Evolutionary conservation across 2,888 invertebrate genomes (phyloP).

Genomic region (Tetragnatha montana): DNA sequence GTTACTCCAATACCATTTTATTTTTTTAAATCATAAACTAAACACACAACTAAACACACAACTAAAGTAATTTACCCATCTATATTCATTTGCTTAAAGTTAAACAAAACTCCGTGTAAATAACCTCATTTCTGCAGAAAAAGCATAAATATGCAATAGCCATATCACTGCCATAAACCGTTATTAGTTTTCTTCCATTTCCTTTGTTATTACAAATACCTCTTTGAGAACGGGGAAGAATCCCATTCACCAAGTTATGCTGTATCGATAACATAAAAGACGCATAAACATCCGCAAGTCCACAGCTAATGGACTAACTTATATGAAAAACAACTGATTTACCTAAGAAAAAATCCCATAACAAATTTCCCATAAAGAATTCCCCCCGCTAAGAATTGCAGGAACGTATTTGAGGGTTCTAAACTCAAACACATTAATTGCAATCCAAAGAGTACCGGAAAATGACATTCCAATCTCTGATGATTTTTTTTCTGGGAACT

Average conservation of each 20-base stretch:
- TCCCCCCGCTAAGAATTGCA: background rate
- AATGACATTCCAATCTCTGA: constrained; percentile 27
- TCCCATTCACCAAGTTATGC: background rate
- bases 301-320: background rate
- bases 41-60: too few relatives aligned
- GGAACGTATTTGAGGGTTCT: constrained; percentile 13
- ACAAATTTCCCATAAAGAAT: background rate
- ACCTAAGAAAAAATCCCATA: background rate
- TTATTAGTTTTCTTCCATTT: background rate
- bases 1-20: too few relatives aligned
- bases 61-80: too few relatives aligned
- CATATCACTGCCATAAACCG: background rate
- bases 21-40: too few relatives aligned
- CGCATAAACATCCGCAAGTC: background rate
- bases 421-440: constrained; percentile 20
- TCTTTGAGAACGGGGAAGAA: background rate
- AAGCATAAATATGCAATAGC: background rate
- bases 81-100: too few relatives aligned
- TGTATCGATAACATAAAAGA: background rate
- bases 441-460: constrained; percentile 17
- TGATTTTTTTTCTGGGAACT: background rate
- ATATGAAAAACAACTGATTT: background rate
- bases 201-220: background rate
- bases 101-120: too few relatives aligned
- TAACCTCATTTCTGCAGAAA: background rate